phyloP scores from a whole-genome alignment of 1,140 invertebrate species.

The Drosophila orena region DNA sequence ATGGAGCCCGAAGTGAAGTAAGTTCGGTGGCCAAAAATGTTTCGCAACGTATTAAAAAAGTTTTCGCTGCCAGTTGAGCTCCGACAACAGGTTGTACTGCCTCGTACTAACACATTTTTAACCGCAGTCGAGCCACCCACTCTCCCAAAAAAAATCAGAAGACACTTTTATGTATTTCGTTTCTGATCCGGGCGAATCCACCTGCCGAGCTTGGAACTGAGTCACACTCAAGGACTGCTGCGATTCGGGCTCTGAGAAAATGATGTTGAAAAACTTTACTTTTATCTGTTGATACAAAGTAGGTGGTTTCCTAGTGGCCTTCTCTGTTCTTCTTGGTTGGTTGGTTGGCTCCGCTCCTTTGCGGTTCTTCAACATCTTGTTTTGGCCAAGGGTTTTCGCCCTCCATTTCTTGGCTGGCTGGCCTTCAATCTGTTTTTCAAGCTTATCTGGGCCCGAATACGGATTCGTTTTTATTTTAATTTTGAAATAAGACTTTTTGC shows the following conservation, averaged over 20 bases:
- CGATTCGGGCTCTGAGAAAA: conserved; percentile 51
- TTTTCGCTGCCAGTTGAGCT: conserved; percentile 32
- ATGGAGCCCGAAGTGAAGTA: conserved; percentile 47
- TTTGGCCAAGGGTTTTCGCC: conserved; percentile 8
- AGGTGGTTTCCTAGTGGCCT: conserved; percentile 33
- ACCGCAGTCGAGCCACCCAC: conserved; percentile 7
- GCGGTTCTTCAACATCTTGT: conserved; percentile 26
- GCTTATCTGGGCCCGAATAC: conserved; percentile 12
- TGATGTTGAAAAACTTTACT: conserved; percentile 63
- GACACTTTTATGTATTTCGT: conserved; percentile 29
- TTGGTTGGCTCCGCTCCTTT: conserved; percentile 12
- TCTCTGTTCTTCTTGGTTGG: conserved; percentile 19
- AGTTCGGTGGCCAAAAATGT: conserved; percentile 23
- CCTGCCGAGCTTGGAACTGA: conserved; percentile 35
- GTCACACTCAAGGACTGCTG: conserved; percentile 5
- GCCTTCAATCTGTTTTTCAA: conserved; percentile 30
- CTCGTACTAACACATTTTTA: conserved; percentile 10
- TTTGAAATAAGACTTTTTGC: too few species aligned
- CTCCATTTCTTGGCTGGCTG: conserved; percentile 1
- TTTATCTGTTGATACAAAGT: conserved; percentile 47
- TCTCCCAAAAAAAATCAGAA: conserved; percentile 2
- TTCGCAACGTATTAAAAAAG: conserved; percentile 67
- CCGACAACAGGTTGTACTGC: conserved; percentile 59
- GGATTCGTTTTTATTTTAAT: conserved; percentile 3
- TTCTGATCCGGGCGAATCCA: conserved; percentile 26